Conservation (phyloP, 1,140 invertebrate species). For the Bombus confusus region DNA sequence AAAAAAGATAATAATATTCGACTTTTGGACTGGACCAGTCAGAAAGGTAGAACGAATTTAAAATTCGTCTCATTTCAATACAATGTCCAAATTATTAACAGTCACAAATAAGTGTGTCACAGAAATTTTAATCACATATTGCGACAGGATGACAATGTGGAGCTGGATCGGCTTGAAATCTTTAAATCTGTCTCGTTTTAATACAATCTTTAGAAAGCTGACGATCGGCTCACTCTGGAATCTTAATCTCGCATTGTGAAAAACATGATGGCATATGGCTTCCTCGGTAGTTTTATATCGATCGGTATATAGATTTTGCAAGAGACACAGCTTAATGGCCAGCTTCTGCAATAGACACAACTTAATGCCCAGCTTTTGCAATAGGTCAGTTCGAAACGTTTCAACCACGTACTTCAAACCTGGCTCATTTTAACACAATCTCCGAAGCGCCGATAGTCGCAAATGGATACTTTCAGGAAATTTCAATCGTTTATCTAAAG, state of each 20-base stretch:
- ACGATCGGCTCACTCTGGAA: neutral
- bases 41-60: neutral
- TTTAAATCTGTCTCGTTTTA: conserved; percentile 3
- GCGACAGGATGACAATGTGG: conserved; percentile 4
- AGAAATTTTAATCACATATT: conserved; percentile 15
- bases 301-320: neutral
- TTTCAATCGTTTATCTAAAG: neutral
- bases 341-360: conserved; percentile 8
- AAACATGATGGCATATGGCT: neutral
- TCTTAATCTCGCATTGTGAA: neutral
- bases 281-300: neutral
- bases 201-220: conserved; percentile 9
- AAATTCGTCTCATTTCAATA: conserved; percentile 22
- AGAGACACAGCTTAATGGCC: neutral
- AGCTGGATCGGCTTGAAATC: neutral
- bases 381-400: conserved; percentile 18
- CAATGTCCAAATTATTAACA: conserved; percentile 25
- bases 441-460: neutral
- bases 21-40: neutral
- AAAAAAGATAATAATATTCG: neutral
- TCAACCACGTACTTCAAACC: neutral
- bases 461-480: neutral
- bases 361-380: conserved; percentile 2
- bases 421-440: conserved; percentile 18
- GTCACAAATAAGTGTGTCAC: conserved; percentile 27